Evolutionary conservation across 2,797 vertebrate species (phyloP), one percentile per base, ranked within the genome.

Genomic region (Eurystomus glaucurus): DNA sequence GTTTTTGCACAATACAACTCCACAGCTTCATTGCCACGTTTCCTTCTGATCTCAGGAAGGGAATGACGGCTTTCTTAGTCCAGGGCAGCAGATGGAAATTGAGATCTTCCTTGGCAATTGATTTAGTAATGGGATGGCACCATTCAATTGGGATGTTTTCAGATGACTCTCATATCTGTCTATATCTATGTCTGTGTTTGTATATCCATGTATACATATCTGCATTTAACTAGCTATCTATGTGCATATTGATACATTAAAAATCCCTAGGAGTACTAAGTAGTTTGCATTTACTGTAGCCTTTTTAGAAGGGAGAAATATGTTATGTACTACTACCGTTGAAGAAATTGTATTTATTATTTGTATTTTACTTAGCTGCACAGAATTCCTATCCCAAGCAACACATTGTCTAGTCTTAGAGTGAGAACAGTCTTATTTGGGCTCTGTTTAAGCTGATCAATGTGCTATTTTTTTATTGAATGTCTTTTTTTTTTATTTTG

Each of bases 321-420:
- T 9, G 4, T 1, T 83, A 9, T 2, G 2, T 28, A 10, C 1
- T 29, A 9, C 1, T 16, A 3, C 25, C 2, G 54, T 68, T 65
- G 57, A 31, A 46, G 61, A 51, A 83, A 35, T 3, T 16, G 2
- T 25, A 14, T 75, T 78, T 81, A 6, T 65, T 5, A 25, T 37
- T 80, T 74, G 10, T 1, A 7, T 86, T 68, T 64, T 4, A 1
- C 45, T 60, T 19, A 35, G 3, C 33, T 71, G 21, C n/a, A 45
- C 1, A 31, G 7, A 60, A 3, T 39, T 83, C 41, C 16, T 68
- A 8, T 14, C 18, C 22, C 4, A 68, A 55, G 13, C 0, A 5
- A 22, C 7, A 28, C 0, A 13, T 43, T 51, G 9, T 3, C 4
- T 41, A 33, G 35, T 13, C 8, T 71, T 35, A 85, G 17, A 43